These are phyloP conservation scores for Noturus placidus DNA, from an alignment of 2,113 vertebrate species.

Conservation along the genomic window DNA sequence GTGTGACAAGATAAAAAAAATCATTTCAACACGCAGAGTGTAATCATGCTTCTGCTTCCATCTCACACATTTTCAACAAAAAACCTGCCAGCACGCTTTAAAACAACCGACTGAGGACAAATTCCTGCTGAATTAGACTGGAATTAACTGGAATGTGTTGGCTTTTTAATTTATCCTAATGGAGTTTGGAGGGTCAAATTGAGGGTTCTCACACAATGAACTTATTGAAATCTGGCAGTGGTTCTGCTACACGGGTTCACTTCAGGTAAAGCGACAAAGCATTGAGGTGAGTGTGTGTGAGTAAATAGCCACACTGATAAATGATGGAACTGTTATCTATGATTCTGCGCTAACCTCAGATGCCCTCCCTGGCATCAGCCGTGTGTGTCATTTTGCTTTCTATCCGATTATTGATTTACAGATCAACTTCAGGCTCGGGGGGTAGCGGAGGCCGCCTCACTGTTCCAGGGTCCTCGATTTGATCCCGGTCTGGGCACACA, in stretches of 20 bases:
- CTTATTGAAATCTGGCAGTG: conserved; percentile 40
- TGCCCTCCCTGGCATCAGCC: conserved; percentile 31
- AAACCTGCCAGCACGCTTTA: conserved; percentile 18
- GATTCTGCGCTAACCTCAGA: conserved; percentile 23
- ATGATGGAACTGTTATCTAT: conserved; percentile 38
- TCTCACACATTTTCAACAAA: conserved; percentile 11
- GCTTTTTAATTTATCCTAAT: conserved; percentile 40
- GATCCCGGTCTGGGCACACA: no score
- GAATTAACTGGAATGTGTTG: conserved; percentile 32
- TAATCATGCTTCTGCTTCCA: not conserved
- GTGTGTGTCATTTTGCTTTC: not conserved
- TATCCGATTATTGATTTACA: conserved; percentile 23
- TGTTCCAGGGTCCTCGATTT: not conserved
- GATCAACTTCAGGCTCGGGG: not conserved
- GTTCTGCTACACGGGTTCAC: conserved; percentile 42
- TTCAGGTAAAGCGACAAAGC: conserved; percentile 55
- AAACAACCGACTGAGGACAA: conserved; percentile 13
- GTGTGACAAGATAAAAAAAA: not conserved
- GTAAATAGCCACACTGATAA: conserved; percentile 5
- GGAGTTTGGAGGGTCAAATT: conserved; percentile 27
- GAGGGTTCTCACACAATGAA: conserved; percentile 38
- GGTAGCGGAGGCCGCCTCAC: not conserved
- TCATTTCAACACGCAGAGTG: conserved; percentile 8
- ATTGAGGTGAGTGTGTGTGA: conserved; percentile 25
- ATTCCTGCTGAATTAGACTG: conserved; percentile 1